Base-by-base conservation (phyloP, 2,113 vertebrate genomes). In the Oceanodroma tethys region DNA sequence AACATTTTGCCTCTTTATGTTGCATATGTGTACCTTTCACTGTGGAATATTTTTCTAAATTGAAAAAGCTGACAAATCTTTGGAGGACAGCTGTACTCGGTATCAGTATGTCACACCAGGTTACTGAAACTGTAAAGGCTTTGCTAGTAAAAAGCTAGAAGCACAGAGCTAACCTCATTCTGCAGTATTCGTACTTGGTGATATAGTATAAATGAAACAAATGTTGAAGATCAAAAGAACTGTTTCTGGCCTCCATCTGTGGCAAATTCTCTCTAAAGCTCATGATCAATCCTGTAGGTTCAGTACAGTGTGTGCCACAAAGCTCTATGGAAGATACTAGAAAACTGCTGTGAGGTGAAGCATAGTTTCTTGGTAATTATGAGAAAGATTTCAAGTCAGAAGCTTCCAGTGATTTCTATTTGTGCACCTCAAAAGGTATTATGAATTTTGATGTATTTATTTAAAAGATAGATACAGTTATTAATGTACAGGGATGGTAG, bases 11-110 rank as follows among this genome's bases (percentile, higher is more conserved):
- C 1, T 56, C 11, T 6, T 32, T 7, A 2, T 34, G 9, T 76
- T 68, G 13, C 0, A 0, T 6, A 5, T 22, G 20, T 7, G 11
- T 25, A 58, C 4, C 22, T 72, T 48, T 63, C 0, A 0, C 14
- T 29, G 23, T 38, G 29, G 45, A 73, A 18, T 68, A 15, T 27
- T 66, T 81, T 56, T 62, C 16, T 56, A 10, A 84, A 74, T 17
- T 26, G 63, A 15, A 43, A 52, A 42, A 72, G 17, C 19, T 34
- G 48, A 4, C 7, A 9, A 9, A 18, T 26, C 10, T 18, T 32
- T 34, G 26, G 26, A 27, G n/a, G 30, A 38, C 15, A 11, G 27
- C 68, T 36, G 18, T 4, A 3, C 29, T 36, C 1, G 0, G 17
- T 26, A 10, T 16, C 4, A 0, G 13, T n/a, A 9, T 21, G 38